Evolutionary conservation across 2,113 vertebrate genomes (phyloP), one percentile per base, ranked within the genome.

Genomic region (Saccopteryx bilineata): DNA sequence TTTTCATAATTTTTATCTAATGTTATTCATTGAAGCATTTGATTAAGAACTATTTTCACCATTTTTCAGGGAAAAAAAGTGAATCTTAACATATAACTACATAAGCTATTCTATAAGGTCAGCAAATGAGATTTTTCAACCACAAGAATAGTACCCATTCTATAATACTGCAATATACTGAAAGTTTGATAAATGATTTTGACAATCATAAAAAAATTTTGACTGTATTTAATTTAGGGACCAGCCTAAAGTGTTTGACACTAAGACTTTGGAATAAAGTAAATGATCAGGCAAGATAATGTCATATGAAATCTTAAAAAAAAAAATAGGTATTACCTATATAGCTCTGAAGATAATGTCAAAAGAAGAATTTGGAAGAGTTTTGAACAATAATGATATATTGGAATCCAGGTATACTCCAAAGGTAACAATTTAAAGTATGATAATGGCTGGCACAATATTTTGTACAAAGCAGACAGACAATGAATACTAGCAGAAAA

Each of bases 61-160:
- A 58, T 76, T 92, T 82, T 72, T 90, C 60, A 78, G 33, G 60
- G 66, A 94, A 90, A 21, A 24, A 84, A 80, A 72, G 9, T 66
- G 69, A 93, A 28, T 90, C 56, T 76, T 83, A 87, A 87, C 33
- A 94, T 0, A 18, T 26, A 65, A 76, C 28, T 58, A 76, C 83
- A 66, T 54, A 31, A 82, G 17, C 28, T 69, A 74, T 28, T 5
- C 58, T 4, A 28, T 52, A 74, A 87, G 63, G 13, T 13, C 68
- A 90, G n/a, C 24, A 92, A 80, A 84, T 58, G 46, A 78, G 65
- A 84, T 69, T 60, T 87, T 92, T 94, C 15, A 52, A 90, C 13
- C 15, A 63, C n/a, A 52, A 26, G 14, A 93, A 93, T 3, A 4
- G 24, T 76, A 26, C 5, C 3, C 69, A 79, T 69, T 85, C 60